Conservation (phyloP, 2,888 invertebrate genomes). For the Urechis unicinctus region DNA sequence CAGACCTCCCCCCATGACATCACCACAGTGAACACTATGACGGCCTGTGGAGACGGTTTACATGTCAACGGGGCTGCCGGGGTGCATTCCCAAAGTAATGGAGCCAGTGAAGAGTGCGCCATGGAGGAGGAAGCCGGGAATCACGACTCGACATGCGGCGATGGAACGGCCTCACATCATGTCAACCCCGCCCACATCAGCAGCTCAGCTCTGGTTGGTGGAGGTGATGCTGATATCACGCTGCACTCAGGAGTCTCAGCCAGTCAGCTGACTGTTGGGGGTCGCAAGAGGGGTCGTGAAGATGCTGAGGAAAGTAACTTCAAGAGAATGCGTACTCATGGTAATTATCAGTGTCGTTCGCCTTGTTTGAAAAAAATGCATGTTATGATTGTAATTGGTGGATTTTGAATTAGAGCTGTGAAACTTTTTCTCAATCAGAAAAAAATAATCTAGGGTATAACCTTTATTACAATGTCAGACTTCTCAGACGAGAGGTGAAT, state of each 20-base stretch:
- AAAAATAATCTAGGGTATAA: too few relatives aligned
- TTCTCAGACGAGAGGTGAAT: too few relatives aligned
- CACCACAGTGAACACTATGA: conserved; percentile 17
- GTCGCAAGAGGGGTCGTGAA: conserved; percentile 31
- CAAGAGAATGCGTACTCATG: conserved; percentile 21
- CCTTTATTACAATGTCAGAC: too few relatives aligned
- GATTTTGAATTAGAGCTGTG: too few relatives aligned
- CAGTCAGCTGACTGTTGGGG: conserved; percentile 24
- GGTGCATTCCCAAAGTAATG: too few relatives aligned
- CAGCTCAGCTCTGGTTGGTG: not conserved
- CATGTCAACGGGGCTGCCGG: too few relatives aligned
- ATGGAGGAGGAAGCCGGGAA: conserved; percentile 16
- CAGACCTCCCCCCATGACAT: conserved; percentile 14
- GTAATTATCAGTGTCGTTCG: too few relatives aligned
- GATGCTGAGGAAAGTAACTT: conserved; percentile 24
- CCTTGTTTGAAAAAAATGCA: too few relatives aligned
- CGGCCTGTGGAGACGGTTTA: conserved; percentile 1
- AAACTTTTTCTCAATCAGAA: too few relatives aligned
- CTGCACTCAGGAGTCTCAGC: conserved; percentile 15
- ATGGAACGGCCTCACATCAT: too few relatives aligned
- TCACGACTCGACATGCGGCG: not conserved
- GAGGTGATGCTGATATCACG: conserved; percentile 14
- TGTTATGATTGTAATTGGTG: too few relatives aligned
- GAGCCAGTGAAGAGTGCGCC: not conserved
- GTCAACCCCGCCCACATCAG: too few relatives aligned